Evolutionary conservation across 2,797 vertebrate genomes (phyloP).

Genomic region (Odontamblyopus rebecca): DNA sequence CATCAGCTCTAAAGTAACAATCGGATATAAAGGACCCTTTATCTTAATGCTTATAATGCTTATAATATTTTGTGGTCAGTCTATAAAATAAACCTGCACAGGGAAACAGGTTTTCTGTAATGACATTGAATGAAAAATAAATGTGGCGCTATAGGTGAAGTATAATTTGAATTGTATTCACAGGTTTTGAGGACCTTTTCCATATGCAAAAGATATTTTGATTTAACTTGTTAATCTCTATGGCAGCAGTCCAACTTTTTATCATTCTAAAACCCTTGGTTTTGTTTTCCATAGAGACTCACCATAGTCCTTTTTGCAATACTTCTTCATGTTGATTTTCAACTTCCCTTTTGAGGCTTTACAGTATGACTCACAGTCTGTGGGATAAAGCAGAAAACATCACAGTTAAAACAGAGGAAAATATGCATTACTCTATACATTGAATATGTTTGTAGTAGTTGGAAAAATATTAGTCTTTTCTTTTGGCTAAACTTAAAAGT

Average conservation of each 20-base stretch:
- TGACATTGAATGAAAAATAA: neutral
- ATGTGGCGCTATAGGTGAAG: neutral
- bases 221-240: too few relatives aligned
- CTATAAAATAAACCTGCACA: neutral
- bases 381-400: neutral
- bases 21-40: too few relatives aligned
- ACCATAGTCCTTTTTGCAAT: slow-evolving; percentile 99
- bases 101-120: neutral
- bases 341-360: slow-evolving; percentile 97
- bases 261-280: too few relatives aligned
- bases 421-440: neutral
- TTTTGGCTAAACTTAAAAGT: neutral
- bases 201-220: too few relatives aligned
- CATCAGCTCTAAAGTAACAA: too few relatives aligned
- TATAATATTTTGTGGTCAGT: neutral
- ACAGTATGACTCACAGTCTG: slow-evolving; percentile 95
- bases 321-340: slow-evolving; percentile 99
- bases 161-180: too few relatives aligned
- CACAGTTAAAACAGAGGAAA: neutral
- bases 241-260: too few relatives aligned
- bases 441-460: neutral
- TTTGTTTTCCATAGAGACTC: slow-evolving; percentile 61
- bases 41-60: neutral
- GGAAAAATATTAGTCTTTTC: too few relatives aligned
- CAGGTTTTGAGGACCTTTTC: too few relatives aligned